These are phyloP conservation scores for Apotomis turbidana DNA, from an alignment of 2,888 invertebrate species.

Conservation along the genomic window DNA sequence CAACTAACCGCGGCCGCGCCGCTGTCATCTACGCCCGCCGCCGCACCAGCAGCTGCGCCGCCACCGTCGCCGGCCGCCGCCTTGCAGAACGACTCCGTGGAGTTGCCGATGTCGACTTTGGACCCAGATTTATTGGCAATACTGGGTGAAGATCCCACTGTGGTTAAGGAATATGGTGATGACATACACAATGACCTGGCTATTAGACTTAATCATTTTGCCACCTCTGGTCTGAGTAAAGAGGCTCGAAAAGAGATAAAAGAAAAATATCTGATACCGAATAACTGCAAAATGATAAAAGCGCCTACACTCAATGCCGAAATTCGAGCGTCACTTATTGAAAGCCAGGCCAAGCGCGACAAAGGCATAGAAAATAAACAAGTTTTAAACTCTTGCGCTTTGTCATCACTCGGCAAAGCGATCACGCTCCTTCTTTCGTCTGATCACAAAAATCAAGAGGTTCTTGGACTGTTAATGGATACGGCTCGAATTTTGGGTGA, in stretches of 20 bases:
- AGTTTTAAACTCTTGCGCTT: no score
- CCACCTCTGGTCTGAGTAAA: not conserved
- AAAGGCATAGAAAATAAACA: no score
- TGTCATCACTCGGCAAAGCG: no score
- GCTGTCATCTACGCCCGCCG: not conserved
- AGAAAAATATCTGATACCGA: constrained; percentile 6
- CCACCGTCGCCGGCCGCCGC: not conserved
- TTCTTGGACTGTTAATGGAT: no score
- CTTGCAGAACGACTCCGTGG: not conserved
- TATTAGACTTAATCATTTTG: constrained; percentile 22
- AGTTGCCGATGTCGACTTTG: not conserved
- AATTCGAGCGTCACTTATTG: constrained; percentile 6
- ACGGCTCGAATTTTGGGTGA: no score
- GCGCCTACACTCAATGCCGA: constrained; percentile 5
- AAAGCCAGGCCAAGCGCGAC: not conserved
- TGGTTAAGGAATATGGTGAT: constrained; percentile 24
- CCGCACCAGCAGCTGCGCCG: not conserved
- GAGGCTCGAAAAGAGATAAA: constrained; percentile 2
- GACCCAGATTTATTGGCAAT: not conserved
- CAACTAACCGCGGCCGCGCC: no score
- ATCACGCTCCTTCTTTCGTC: no score
- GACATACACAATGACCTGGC: constrained; percentile 37
- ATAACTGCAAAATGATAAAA: constrained; percentile 6
- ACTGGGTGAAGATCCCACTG: constrained; percentile 35
- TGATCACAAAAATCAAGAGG: no score